Base-by-base conservation (phyloP, 2,113 vertebrate genomes). In the Rhineura floridana region DNA sequence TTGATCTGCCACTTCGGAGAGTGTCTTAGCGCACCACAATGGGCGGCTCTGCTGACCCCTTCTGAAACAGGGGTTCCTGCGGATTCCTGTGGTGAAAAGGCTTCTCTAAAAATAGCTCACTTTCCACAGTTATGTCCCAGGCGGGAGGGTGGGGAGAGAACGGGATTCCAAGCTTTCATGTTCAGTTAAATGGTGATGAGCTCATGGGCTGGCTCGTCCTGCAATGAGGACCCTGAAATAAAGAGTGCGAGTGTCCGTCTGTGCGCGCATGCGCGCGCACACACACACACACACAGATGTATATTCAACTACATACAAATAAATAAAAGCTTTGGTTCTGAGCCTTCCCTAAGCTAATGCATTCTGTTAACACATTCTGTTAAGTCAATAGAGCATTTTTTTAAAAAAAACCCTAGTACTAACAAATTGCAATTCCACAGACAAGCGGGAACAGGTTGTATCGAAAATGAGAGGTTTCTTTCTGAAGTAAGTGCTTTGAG, bases 11-110 rank as follows among this genome's bases (percentile, higher is more conserved):
- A 6, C 13, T 52, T 9, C 4, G 67, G n/a, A 33, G 42, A 42
- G 55, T 4, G 25, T 15, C 44, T 55, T 17, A 3, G 39, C 39
- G 3, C 2, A 36, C 8, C 50, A 7, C 44, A 63, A 10, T 11
- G 11, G 46, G 73, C 30, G 10, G 52, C 59, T 87, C 50, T 87
- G 62, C 89, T 90, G 89, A 79, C 84, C 83, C 79, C 80, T 78
- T 87, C 77, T 75, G 88, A 89, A 73, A 75, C 1, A 5, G 28
- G 0, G 2, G n/a, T 67, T n/a, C 50, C 42, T 59, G 75, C 85
- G 50, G 55, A 25, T 62, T 46, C 39, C 23, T 36, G 46, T 2
- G 86, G 30, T 33, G 19, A 67, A 85, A 17, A 42, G 0, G 19
- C 30, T 0, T 0, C 1, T 25, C 62, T 79, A 78, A 90, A 87